phyloP scores from a whole-genome alignment of 2,113 vertebrate species.

The Dicrurus megarhynchus region DNA sequence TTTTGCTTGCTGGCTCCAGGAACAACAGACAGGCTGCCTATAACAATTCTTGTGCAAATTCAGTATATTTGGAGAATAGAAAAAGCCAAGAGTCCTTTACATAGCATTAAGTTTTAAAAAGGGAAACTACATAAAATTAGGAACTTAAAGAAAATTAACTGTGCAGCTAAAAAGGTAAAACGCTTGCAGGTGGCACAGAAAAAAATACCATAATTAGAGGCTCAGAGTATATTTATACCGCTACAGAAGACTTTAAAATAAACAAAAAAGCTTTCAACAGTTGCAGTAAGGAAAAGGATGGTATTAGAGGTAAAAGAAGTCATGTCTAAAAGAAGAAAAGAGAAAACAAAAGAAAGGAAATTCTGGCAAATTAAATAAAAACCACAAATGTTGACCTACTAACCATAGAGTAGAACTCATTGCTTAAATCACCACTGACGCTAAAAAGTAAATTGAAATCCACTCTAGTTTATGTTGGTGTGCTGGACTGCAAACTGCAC shows the following conservation, averaged over 20 bases:
- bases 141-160: conserved; percentile 34
- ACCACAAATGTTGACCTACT: conserved; percentile 51
- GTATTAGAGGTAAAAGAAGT: conserved; percentile 39
- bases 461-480: background rate
- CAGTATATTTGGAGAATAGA: background rate
- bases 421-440: conserved; percentile 15
- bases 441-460: conserved; percentile 22
- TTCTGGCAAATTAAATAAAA: conserved; percentile 36
- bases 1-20: background rate
- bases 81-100: background rate
- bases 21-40: background rate
- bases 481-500: background rate
- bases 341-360: conserved; percentile 45
- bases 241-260: conserved; percentile 17
- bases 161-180: conserved; percentile 42
- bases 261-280: conserved; percentile 22
- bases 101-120: conserved; percentile 47
- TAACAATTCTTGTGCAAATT: background rate
- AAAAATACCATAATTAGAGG: conserved; percentile 45
- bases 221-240: conserved; percentile 28
- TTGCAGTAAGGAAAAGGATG: conserved; percentile 22
- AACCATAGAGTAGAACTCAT: conserved; percentile 6
- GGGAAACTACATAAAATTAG: conserved; percentile 15
- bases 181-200: conserved; percentile 38
- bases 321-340: conserved; percentile 26